A percentile compares a stretch with the other conserved stretches of the same genome.
Evolutionary conservation across 2,888 invertebrate species (phyloP).

Genomic region (Ennomos quercinarius): DNA sequence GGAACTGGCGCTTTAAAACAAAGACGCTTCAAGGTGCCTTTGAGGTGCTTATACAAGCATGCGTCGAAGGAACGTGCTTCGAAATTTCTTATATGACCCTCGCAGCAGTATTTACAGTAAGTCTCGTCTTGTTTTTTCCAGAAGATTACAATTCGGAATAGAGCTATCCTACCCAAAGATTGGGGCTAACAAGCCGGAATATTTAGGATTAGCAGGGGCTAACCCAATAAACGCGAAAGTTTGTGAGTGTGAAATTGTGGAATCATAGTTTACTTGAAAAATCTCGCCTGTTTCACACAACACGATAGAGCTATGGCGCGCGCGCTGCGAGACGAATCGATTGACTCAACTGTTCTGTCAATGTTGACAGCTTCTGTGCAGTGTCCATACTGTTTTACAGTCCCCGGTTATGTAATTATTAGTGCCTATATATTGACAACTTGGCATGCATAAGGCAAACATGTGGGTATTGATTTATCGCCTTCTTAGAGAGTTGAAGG

Average conservation of each 20-base stretch:
- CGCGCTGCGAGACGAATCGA: too few relatives aligned
- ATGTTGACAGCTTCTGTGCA: neutral
- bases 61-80: conserved; percentile 61
- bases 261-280: too few relatives aligned
- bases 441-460: conserved; percentile 45
- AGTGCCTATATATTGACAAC: conserved; percentile 36
- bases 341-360: too few relatives aligned
- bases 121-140: neutral
- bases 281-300: too few relatives aligned
- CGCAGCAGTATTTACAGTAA: conserved; percentile 22
- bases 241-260: too few relatives aligned
- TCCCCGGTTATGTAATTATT: conserved; percentile 50
- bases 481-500: conserved; percentile 35
- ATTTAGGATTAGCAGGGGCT: too few relatives aligned
- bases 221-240: too few relatives aligned
- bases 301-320: too few relatives aligned
- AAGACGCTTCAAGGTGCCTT: conserved; percentile 70
- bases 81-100: conserved; percentile 57
- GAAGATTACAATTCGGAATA: too few relatives aligned
- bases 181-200: too few relatives aligned
- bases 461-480: conserved; percentile 44
- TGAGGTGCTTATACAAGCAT: conserved; percentile 63
- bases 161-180: too few relatives aligned
- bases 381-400: conserved; percentile 5
- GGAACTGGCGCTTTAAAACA: conserved; percentile 61